Base-by-base conservation (phyloP, 2,797 vertebrate species). In the Sebastes steindachneri region DNA sequence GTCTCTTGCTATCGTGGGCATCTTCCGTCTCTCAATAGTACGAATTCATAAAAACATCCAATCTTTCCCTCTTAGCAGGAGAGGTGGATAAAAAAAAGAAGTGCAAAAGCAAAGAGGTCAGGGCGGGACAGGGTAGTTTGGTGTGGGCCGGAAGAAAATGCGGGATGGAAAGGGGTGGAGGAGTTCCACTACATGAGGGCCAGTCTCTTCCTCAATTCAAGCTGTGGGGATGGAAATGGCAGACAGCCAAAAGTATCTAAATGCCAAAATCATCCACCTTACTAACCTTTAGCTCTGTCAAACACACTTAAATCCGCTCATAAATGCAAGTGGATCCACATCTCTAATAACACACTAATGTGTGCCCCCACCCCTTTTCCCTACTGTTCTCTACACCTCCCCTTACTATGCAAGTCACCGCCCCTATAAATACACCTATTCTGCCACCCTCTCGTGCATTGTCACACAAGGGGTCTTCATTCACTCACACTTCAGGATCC, bases 391-490 rank as follows among this genome's bases (percentile, higher is more conserved):
- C 79, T 65, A 86, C 76, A 72, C 91, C 91, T 84, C 89, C 94
- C 90, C 87, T 86, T 64, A 83, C 73, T 85, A 92, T 94, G 92
- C 90, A 94, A 93, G 87, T 89, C 88, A 87, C 89, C 81, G 69
- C 82, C 90, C 88, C 91, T 95, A 96, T 96, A 96, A 95, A 96
- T 91, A 87, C 92, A 94, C 90, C 91, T 88, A 93, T 92, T 76
- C 84, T 85, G 55, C 70, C 80, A 80, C 75, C 65, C 86, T 88
- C 77, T 75, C 59, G 60, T 82, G 73, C 86, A 85, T 66, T 88
- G 83, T 74, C 65, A 89, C 72, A 87, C 70, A 73, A 73, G 76
- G 77, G 53, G 64, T 68, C 63, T 74, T 84, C 60, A 45, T 62
- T 82, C 54, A 75, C 60, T 64, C 68, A 65, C 54, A 79, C 58